phyloP scores from a whole-genome alignment of 2,888 invertebrate species.

The Crocallis elinguaria region DNA sequence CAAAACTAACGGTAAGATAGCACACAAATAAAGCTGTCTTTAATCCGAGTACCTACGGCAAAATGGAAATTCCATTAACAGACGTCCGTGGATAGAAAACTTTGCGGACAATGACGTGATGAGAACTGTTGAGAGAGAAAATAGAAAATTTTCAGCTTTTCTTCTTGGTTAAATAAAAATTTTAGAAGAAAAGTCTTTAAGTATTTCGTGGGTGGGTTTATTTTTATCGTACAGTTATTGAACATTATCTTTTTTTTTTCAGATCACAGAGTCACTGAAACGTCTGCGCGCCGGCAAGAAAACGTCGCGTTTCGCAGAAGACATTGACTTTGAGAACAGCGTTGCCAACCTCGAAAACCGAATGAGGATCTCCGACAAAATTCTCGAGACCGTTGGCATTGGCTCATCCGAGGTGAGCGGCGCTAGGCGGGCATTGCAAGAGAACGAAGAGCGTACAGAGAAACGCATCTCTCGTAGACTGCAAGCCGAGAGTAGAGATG shows the following conservation, averaged over 20 bases:
- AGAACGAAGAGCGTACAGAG: slow-evolving; percentile 79
- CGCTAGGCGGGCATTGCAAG: slow-evolving; percentile 75
- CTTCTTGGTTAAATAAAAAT: too few relatives aligned
- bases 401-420: slow-evolving; percentile 82
- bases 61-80: too few relatives aligned
- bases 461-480: slow-evolving; percentile 75
- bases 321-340: slow-evolving; percentile 86
- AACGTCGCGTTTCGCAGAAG: slow-evolving; percentile 85
- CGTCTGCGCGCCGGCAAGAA: slow-evolving; percentile 86
- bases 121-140: too few relatives aligned
- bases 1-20: too few relatives aligned
- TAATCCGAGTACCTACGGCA: too few relatives aligned
- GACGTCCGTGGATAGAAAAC: too few relatives aligned
- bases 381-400: slow-evolving; percentile 86
- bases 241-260: slow-evolving; percentile 46
- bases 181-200: too few relatives aligned
- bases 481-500: slow-evolving; percentile 56
- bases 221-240: too few relatives aligned
- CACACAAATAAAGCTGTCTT: too few relatives aligned
- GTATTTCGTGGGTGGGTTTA: too few relatives aligned
- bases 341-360: slow-evolving; percentile 84
- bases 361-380: slow-evolving; percentile 86
- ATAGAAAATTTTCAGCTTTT: too few relatives aligned
- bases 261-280: slow-evolving; percentile 85
- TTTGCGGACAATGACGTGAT: too few relatives aligned